These are phyloP conservation scores for Leptobrachium ailaonicum DNA, from an alignment of 2,113 vertebrate species.

Conservation along the genomic window DNA sequence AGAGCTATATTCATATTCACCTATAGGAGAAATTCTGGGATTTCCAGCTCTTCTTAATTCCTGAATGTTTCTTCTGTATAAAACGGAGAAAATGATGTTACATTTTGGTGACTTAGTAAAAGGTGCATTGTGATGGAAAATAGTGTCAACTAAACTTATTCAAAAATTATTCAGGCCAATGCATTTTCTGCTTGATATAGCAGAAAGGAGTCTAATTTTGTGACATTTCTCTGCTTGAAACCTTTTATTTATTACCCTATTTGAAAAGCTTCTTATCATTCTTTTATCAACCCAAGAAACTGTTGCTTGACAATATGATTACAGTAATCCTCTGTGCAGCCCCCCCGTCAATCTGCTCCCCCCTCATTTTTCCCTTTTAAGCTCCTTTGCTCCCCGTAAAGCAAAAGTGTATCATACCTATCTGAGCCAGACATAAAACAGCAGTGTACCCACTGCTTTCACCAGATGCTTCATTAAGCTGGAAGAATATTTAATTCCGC, in stretches of 20 bases:
- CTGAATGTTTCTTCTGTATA: too few species aligned
- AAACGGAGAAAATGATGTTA: background rate
- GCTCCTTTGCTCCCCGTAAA: conserved; percentile 7
- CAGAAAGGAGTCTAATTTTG: conserved; percentile 1
- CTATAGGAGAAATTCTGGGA: too few species aligned
- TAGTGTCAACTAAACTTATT: background rate
- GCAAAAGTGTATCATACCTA: background rate
- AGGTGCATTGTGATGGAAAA: background rate
- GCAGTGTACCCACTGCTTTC: background rate
- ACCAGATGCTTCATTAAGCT: conserved; percentile 5
- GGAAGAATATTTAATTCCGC: background rate
- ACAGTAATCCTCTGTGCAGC: background rate
- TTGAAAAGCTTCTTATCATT: conserved; percentile 11
- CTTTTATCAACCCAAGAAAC: conserved; percentile 19
- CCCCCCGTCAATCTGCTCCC: conserved; percentile 10
- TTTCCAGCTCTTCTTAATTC: too few species aligned
- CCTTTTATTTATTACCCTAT: conserved; percentile 6
- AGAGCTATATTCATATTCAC: too few species aligned
- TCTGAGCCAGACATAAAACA: background rate
- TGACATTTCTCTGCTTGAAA: background rate
- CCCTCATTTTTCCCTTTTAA: background rate
- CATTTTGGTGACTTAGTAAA: background rate
- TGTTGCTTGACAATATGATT: conserved; percentile 37
- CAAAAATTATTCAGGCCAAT: conserved; percentile 6
- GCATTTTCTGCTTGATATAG: background rate